Conservation (phyloP, 2,797 vertebrate species). For the Diplodus puntazzo region DNA sequence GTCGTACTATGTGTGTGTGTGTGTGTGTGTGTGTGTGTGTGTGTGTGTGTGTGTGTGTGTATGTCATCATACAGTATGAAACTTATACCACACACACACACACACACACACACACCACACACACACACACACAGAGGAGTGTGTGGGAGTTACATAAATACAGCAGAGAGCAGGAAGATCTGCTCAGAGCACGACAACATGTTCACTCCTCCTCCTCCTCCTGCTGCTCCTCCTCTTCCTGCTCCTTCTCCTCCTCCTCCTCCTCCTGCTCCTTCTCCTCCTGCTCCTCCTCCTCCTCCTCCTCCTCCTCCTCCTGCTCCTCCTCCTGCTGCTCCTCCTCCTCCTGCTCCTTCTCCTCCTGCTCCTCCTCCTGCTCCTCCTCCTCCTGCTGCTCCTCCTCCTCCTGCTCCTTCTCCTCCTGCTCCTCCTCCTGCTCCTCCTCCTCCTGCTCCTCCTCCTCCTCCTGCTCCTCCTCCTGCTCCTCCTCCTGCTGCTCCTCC, state of each 20-base stretch:
- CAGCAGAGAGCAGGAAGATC: constrained; percentile 21
- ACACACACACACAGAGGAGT: not conserved
- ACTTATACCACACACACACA: constrained; percentile 1
- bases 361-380: too few species aligned
- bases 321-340: too few species aligned
- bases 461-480: too few species aligned
- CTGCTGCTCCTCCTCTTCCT: not conserved
- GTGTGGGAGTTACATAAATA: constrained; percentile 32
- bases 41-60: constrained; percentile 32
- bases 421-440: too few species aligned
- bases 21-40: constrained; percentile 17
- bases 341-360: too few species aligned
- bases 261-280: too few species aligned
- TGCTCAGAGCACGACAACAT: constrained; percentile 11
- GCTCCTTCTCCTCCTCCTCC: not conserved
- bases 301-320: too few species aligned
- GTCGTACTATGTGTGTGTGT: constrained; percentile 23
- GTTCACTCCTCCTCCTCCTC: not conserved
- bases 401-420: too few species aligned
- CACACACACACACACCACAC: constrained; percentile 9
- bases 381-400: too few species aligned
- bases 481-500: too few species aligned
- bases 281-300: too few species aligned
- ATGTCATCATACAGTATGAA: constrained; percentile 29
- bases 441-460: too few species aligned